A percentile compares a stretch with the other conserved stretches of the same genome.
phyloP scores from a whole-genome alignment of 2,888 invertebrate species.

The Xylocampa areola region DNA sequence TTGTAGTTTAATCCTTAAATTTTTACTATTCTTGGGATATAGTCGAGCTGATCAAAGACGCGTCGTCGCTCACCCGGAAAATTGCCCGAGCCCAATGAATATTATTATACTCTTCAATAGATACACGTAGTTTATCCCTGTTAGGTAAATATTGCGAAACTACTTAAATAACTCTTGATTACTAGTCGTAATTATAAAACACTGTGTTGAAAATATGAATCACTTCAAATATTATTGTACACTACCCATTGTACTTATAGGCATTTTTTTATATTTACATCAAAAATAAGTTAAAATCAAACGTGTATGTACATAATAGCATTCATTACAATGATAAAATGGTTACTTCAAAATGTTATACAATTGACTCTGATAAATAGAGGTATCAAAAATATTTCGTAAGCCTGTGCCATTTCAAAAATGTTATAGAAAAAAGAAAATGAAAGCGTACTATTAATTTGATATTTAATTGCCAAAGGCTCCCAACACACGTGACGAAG shows the following conservation, averaged over 20 bases:
- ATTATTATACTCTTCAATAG: constrained; percentile 89
- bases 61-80: constrained; percentile 85
- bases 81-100: constrained; percentile 89
- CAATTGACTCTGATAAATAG: constrained; percentile 10
- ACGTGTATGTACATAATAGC: constrained; percentile 25
- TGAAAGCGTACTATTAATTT: constrained; percentile 45
- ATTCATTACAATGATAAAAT: constrained; percentile 39
- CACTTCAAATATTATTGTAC: background rate
- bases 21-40: constrained; percentile 78
- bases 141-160: constrained; percentile 73
- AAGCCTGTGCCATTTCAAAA: constrained; percentile 26
- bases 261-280: background rate
- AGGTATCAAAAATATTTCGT: constrained; percentile 21
- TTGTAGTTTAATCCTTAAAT: constrained; percentile 76
- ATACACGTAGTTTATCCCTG: constrained; percentile 83
- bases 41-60: constrained; percentile 87
- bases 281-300: background rate
- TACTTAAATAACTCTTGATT: constrained; percentile 37
- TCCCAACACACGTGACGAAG: constrained; percentile 41
- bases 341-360: constrained; percentile 34
- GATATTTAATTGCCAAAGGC: constrained; percentile 50
- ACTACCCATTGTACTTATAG: too few species aligned
- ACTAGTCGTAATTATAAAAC: background rate
- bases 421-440: constrained; percentile 24
- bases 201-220: background rate